A percentile compares a stretch with the other conserved stretches of the same genome.
Evolutionary conservation across 1,140 invertebrate species (phyloP).

Genomic region (Mercenaria mercenaria): DNA sequence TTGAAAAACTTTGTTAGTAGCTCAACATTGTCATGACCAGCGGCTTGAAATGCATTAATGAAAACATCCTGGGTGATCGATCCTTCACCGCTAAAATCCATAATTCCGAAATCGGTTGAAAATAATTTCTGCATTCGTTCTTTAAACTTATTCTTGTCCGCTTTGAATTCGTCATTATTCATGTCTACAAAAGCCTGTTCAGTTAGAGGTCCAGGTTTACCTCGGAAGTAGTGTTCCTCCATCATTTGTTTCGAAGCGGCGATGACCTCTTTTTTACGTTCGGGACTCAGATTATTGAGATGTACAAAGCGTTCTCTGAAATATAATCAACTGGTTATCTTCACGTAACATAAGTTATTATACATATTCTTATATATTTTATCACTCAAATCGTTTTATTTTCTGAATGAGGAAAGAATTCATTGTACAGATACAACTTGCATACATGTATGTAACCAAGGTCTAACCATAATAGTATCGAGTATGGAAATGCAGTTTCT

Average conservation of each 20-base stretch:
- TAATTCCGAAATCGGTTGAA: not conserved
- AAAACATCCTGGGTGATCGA: not conserved
- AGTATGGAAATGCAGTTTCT: no score
- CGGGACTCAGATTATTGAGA: not conserved
- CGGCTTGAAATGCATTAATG: not conserved
- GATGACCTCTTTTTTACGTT: not conserved
- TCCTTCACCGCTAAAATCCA: not conserved
- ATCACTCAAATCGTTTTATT: not conserved
- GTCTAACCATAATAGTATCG: no score
- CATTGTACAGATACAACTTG: no score
- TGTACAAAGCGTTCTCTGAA: not conserved
- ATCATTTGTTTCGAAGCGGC: not conserved
- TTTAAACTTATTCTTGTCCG: not conserved
- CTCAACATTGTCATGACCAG: not conserved
- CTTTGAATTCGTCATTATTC: conserved; percentile 3
- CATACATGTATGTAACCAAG: no score
- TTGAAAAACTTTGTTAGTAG: not conserved
- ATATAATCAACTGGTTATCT: no score
- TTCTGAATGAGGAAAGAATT: no score
- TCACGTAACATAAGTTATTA: not conserved
- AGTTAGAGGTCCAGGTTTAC: not conserved
- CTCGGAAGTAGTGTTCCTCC: not conserved
- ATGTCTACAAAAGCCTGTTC: not conserved
- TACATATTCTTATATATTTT: not conserved
- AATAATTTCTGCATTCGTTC: not conserved